phyloP scores from a whole-genome alignment of 2,797 vertebrate species.

The Odontamblyopus rebecca region DNA sequence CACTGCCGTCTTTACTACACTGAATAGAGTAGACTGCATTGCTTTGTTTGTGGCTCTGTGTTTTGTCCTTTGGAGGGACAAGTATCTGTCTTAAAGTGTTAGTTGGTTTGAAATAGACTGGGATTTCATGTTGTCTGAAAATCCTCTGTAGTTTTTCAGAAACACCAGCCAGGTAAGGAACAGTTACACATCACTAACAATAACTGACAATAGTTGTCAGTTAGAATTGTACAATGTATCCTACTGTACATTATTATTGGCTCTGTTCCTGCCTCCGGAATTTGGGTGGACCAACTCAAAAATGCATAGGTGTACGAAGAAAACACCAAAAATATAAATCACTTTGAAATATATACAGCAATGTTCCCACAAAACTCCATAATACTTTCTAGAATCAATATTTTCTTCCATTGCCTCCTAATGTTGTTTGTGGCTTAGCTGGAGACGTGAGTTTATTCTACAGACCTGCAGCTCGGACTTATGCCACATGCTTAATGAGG shows the following conservation, averaged over 20 bases:
- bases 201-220: too few relatives aligned
- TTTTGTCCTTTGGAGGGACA: too few relatives aligned
- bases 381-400: neutral
- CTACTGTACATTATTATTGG: neutral
- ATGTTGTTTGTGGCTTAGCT: conserved; percentile 7
- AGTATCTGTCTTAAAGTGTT: too few relatives aligned
- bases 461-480: conserved; percentile 9
- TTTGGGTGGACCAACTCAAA: neutral
- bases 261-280: neutral
- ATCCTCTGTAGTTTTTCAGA: too few relatives aligned
- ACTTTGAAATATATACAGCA: neutral
- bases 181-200: too few relatives aligned
- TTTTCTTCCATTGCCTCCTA: neutral
- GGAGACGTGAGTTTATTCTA: conserved; percentile 1
- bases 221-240: neutral
- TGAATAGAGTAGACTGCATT: too few relatives aligned
- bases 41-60: too few relatives aligned
- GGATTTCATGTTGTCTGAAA: too few relatives aligned
- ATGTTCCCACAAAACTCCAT: neutral
- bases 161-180: too few relatives aligned
- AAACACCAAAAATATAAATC: neutral
- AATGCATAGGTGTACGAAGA: neutral
- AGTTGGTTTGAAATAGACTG: too few relatives aligned
- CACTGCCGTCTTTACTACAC: too few relatives aligned
- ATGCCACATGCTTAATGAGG: conserved; percentile 48